Percentiles rank a stretch among this genome's conserved stretches.
Conservation (phyloP, 2,888 invertebrate genomes). For the Drosophila paracracens region DNA sequence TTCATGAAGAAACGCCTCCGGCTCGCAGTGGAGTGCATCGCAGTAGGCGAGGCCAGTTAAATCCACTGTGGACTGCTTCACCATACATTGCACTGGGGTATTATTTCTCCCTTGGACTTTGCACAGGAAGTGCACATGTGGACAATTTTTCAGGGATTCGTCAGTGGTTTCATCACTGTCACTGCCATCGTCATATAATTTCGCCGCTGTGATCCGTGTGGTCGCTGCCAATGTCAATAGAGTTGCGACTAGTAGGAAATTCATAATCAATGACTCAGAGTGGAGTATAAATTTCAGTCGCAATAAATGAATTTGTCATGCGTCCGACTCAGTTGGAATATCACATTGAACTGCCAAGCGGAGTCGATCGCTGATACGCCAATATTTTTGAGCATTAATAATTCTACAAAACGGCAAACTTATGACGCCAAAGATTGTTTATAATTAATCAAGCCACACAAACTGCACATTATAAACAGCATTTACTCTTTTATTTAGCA, state of each 20-base stretch:
- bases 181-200: background rate
- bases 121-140: conserved; percentile 27
- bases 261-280: conserved; percentile 64
- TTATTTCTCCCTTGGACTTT: background rate
- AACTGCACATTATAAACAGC: background rate
- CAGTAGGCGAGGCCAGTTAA: conserved; percentile 34
- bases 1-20: conserved; percentile 61
- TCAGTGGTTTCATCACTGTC: conserved; percentile 1
- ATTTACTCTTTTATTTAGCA: background rate
- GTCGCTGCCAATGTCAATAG: conserved; percentile 36
- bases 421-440: too few relatives aligned
- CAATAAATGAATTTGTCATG: conserved; percentile 8
- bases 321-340: conserved; percentile 47
- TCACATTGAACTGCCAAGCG: conserved; percentile 43
- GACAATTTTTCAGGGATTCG: conserved; percentile 19
- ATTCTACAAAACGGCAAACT: too few relatives aligned
- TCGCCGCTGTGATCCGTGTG: background rate
- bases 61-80: background rate
- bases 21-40: conserved; percentile 46
- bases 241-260: conserved; percentile 8
- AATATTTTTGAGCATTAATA: conserved; percentile 24
- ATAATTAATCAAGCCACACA: background rate
- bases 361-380: background rate
- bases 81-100: conserved; percentile 7
- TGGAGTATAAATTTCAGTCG: conserved; percentile 4